Base-by-base conservation (phyloP, 2,113 vertebrate genomes). In the Pachypanchax playfairii region DNA sequence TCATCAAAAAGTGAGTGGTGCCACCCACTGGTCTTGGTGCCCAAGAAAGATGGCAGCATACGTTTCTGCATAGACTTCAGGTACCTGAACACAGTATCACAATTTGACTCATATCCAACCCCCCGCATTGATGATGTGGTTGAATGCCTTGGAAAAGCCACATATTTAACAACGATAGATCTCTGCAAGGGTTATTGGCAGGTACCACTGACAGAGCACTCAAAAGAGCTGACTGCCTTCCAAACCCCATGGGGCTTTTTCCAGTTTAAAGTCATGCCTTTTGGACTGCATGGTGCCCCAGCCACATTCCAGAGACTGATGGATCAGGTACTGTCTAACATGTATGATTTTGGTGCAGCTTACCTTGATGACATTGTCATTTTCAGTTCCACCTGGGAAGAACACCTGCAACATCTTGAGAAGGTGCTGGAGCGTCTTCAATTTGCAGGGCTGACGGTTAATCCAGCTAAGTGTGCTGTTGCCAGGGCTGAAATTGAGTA, bases 401-500 rank as follows among this genome's bases (percentile, higher is more conserved):
- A 46, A 17, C 42, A n/a, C 24, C 42, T 59, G 1, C n/a, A 33
- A 46, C 10, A 46, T n/a, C 41, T 59, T 21, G 56, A 22, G 31
- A 46, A 46, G 41, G 42, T 46, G 15, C 21, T 6, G 21, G 56
- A 21, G 18, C 1, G 11, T 9, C 56, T 36, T 6, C 5, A 21
- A 4, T 31, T 29, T 24, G 17, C 15, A 6, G 42, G 29, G 29
- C 15, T 35, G 31, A 47, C 56, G 24, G 28, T 59, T 22, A 59
- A 25, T 31, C 29, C 18, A 20, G 8, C n/a, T n/a, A 51, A 51
- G n/a, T 33, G 29, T 31, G 9, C 29, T 9, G 9, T 31, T 31
- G 29, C 29, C 29, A 31, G 9, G 29, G 29, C 29, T 20, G n/a
- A 56, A 56, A 56, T 7, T 56, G 38, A 56, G 39, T 42, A 42